Percentiles rank a stretch among this genome's conserved stretches.
Conservation (phyloP, 2,888 invertebrate species). For the Drosophila merina region DNA sequence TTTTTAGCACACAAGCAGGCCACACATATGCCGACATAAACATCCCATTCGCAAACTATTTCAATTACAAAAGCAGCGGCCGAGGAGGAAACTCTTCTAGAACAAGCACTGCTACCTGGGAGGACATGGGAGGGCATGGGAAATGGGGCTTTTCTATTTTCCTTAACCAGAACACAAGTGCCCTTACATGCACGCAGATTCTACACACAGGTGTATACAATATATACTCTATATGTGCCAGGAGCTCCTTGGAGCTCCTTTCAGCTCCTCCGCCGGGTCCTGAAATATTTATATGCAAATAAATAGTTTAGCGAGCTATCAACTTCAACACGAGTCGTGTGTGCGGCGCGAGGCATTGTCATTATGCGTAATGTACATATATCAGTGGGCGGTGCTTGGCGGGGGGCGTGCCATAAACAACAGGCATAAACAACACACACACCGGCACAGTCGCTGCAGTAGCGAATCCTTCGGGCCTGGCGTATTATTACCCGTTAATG, state of each 20-base stretch:
- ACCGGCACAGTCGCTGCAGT: not conserved
- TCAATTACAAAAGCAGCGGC: slow-evolving; percentile 66
- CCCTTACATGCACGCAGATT: slow-evolving; percentile 20
- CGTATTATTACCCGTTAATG: slow-evolving; percentile 71
- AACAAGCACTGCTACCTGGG: slow-evolving; percentile 22
- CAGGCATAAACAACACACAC: slow-evolving; percentile 19
- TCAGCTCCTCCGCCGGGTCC: slow-evolving; percentile 32
- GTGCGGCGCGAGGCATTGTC: slow-evolving; percentile 45
- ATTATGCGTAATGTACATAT: slow-evolving; percentile 46
- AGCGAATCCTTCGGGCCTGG: slow-evolving; percentile 22
- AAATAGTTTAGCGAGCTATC: slow-evolving; percentile 76
- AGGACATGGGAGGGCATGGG: slow-evolving; percentile 8
- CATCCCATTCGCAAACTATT: slow-evolving; percentile 67
- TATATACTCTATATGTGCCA: slow-evolving; percentile 4
- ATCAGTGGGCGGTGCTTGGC: slow-evolving; percentile 9
- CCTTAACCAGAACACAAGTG: slow-evolving; percentile 29
- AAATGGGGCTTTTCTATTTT: slow-evolving; percentile 25
- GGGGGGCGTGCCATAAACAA: slow-evolving; percentile 54
- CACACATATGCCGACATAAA: slow-evolving; percentile 20
- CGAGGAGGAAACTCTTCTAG: slow-evolving; percentile 22
- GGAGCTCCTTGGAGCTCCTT: slow-evolving; percentile 19
- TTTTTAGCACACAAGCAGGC: slow-evolving; percentile 36
- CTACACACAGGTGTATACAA: not conserved
- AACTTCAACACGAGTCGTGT: slow-evolving; percentile 48
- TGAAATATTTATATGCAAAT: slow-evolving; percentile 79